Evolutionary conservation across 2,113 vertebrate species (phyloP).

Genomic region (Propithecus coquereli): DNA sequence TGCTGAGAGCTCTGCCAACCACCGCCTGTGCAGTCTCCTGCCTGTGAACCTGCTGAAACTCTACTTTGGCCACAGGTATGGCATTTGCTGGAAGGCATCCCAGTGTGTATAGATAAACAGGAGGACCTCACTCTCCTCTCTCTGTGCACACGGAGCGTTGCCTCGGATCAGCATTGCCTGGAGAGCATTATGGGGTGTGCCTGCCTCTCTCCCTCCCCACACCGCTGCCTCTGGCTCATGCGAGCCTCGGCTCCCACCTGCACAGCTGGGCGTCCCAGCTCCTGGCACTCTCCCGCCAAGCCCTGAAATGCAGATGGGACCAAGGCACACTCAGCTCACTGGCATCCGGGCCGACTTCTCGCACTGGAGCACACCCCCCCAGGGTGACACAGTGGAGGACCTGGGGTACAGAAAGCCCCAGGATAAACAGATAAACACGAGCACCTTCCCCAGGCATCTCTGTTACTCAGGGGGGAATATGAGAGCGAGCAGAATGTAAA

Average conservation of each 20-base stretch:
- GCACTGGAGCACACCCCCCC: fast-evolving
- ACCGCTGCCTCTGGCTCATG: not conserved
- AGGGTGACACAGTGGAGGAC: not conserved
- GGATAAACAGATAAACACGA: constrained; percentile 55
- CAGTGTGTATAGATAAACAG: not conserved
- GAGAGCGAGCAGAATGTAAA: constrained; percentile 46
- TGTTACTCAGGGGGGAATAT: not conserved
- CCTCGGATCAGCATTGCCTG: fast-evolving
- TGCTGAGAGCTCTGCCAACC: not conserved
- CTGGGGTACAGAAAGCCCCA: constrained; percentile 16
- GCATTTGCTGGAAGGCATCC: not conserved
- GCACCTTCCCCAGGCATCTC: constrained; percentile 7
- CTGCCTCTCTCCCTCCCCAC: not conserved
- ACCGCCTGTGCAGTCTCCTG: fast-evolving
- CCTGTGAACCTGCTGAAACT: not conserved
- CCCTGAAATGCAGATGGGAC: not conserved
- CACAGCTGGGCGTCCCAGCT: not conserved
- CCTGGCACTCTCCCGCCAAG: not conserved
- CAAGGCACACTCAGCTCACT: not conserved
- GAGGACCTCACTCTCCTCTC: not conserved
- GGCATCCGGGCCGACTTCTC: not conserved
- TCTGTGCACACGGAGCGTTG: not conserved
- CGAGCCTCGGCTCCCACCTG: not conserved
- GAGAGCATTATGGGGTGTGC: not conserved
- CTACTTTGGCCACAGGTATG: fast-evolving